Evolutionary conservation across 2,113 vertebrate species (phyloP).

Genomic region (Forbesichthys papilliferus): DNA sequence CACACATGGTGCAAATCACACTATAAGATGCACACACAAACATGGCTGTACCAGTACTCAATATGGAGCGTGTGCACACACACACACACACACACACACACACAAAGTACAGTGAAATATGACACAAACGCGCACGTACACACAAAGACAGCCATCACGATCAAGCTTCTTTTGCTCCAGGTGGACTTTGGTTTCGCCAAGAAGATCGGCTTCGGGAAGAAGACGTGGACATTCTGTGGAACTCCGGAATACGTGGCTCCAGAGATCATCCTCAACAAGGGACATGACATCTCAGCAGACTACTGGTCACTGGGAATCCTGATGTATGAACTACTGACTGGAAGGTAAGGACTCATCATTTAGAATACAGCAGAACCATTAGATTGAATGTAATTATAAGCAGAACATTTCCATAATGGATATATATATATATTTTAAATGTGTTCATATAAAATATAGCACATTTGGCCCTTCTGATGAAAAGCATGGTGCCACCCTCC

Average conservation of each 20-base stretch:
- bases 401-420: background rate
- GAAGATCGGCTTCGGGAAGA: slow-evolving; percentile 97
- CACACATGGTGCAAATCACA: background rate
- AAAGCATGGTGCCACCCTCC: too few species aligned
- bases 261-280: slow-evolving; percentile 98
- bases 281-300: slow-evolving; percentile 95
- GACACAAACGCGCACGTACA: too few species aligned
- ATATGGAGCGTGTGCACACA: too few species aligned
- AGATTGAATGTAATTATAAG: background rate
- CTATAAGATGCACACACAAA: background rate
- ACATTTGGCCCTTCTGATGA: background rate
- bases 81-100: too few species aligned
- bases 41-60: too few species aligned
- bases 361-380: background rate
- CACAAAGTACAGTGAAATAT: too few species aligned
- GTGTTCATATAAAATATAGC: background rate
- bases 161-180: slow-evolving; percentile 62
- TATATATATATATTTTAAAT: background rate
- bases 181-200: slow-evolving; percentile 99
- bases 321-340: slow-evolving; percentile 97
- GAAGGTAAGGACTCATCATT: slow-evolving; percentile 82
- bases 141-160: too few species aligned
- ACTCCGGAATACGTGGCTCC: slow-evolving; percentile 97
- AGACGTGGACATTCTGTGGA: slow-evolving; percentile 99
- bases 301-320: slow-evolving; percentile 98